Evolutionary conservation across 2,113 vertebrate species (phyloP).

Genomic region (Plectropomus leopardus): DNA sequence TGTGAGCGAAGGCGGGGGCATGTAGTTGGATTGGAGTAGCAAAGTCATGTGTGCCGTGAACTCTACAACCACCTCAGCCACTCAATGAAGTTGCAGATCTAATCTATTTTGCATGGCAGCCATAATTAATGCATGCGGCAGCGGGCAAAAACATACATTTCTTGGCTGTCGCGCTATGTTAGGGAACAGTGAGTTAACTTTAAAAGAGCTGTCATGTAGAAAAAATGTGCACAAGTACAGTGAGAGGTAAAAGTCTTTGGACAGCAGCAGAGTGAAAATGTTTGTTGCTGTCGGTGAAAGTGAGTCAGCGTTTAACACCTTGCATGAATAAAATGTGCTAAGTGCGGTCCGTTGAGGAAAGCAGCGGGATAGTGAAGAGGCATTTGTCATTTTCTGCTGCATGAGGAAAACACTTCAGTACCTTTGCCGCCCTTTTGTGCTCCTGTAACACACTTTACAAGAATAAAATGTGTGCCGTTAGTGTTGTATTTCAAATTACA

Average conservation of each 20-base stretch:
- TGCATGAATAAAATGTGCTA: constrained; percentile 53
- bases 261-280: constrained; percentile 48
- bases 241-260: constrained; percentile 47
- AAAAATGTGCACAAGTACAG: constrained; percentile 48
- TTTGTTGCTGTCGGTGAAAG: constrained; percentile 58
- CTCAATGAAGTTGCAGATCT: constrained; percentile 69
- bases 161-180: constrained; percentile 50
- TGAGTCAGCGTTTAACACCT: constrained; percentile 63
- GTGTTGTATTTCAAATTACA: constrained; percentile 1
- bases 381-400: constrained; percentile 12
- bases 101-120: constrained; percentile 79
- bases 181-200: constrained; percentile 48
- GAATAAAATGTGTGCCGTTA: background rate
- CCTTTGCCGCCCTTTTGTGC: constrained; percentile 3
- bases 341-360: constrained; percentile 7
- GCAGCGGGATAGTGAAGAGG: background rate
- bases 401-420: constrained; percentile 12
- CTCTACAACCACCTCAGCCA: constrained; percentile 36
- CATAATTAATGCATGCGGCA: constrained; percentile 79
- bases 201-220: constrained; percentile 58
- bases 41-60: constrained; percentile 52
- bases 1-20: background rate
- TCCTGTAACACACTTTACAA: background rate
- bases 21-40: constrained; percentile 36
- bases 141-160: constrained; percentile 61